Evolutionary conservation across 2,888 invertebrate species (phyloP).

Genomic region (Tetramorium bicarinatum): DNA sequence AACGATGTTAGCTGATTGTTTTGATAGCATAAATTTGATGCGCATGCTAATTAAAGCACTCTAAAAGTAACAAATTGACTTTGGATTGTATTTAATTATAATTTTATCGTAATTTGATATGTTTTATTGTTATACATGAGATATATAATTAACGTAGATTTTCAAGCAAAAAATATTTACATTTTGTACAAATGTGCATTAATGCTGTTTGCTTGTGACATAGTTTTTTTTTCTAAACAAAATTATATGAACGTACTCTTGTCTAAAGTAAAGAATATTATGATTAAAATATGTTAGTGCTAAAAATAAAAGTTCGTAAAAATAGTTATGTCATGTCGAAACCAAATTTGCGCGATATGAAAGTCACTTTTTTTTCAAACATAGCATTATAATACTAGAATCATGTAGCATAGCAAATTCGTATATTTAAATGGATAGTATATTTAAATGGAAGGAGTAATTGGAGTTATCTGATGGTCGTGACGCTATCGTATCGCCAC

Average conservation of each 20-base stretch:
- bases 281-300: neutral
- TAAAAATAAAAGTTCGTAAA: neutral
- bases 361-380: neutral
- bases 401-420: constrained; percentile 12
- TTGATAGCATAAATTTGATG: neutral
- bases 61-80: neutral
- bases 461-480: constrained; percentile 38
- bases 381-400: neutral
- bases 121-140: too few relatives aligned
- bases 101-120: neutral
- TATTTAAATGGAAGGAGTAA: constrained; percentile 38
- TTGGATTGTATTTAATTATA: neutral
- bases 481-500: constrained; percentile 48
- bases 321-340: neutral
- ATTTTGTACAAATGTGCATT: neutral
- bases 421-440: too few relatives aligned
- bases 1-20: neutral
- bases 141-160: neutral
- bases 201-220: neutral
- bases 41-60: neutral
- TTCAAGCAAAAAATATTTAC: neutral
- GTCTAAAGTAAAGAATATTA: neutral
- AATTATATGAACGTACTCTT: neutral
- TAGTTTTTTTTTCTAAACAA: neutral
- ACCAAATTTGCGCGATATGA: neutral